phyloP scores from a whole-genome alignment of 1,140 invertebrate species.

The Thaumetopoea pityocampa region DNA sequence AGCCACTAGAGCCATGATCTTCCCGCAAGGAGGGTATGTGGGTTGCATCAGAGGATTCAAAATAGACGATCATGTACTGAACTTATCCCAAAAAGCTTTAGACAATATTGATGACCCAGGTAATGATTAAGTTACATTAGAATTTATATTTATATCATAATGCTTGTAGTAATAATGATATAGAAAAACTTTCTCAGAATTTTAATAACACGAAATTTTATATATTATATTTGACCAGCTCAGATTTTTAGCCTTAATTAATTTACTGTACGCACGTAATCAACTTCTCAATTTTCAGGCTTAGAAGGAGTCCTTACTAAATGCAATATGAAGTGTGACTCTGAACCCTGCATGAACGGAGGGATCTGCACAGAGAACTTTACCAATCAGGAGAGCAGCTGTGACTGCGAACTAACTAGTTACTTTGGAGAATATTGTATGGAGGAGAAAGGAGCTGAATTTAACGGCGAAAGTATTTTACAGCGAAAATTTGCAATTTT shows the following conservation, averaged over 20 bases:
- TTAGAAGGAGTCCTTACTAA: slow-evolving; percentile 83
- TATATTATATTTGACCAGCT: no score
- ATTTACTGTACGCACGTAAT: no score
- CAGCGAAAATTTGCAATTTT: slow-evolving; percentile 85
- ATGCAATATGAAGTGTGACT: slow-evolving; percentile 93
- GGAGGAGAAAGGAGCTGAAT: slow-evolving; percentile 90
- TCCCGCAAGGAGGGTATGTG: slow-evolving; percentile 84
- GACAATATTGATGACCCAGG: slow-evolving; percentile 84
- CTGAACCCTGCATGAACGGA: slow-evolving; percentile 90
- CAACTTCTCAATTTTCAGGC: slow-evolving; percentile 39
- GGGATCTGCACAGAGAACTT: slow-evolving; percentile 94
- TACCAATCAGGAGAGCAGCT: slow-evolving; percentile 87
- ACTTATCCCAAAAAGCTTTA: slow-evolving; percentile 84
- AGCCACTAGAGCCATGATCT: slow-evolving; percentile 75
- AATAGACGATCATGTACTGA: slow-evolving; percentile 87
- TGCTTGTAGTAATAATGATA: no score
- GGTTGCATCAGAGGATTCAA: slow-evolving; percentile 93
- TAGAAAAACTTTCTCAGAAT: no score
- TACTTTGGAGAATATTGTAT: slow-evolving; percentile 88
- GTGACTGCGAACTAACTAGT: slow-evolving; percentile 92
- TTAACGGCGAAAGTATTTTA: slow-evolving; percentile 89
- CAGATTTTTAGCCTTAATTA: no score
- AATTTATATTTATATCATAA: background rate
- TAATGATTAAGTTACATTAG: slow-evolving; percentile 49
- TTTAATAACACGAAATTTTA: no score